These are phyloP conservation scores for Crocidura indochinensis DNA, from an alignment of 2,797 vertebrate genomes.

Conservation along the genomic window DNA sequence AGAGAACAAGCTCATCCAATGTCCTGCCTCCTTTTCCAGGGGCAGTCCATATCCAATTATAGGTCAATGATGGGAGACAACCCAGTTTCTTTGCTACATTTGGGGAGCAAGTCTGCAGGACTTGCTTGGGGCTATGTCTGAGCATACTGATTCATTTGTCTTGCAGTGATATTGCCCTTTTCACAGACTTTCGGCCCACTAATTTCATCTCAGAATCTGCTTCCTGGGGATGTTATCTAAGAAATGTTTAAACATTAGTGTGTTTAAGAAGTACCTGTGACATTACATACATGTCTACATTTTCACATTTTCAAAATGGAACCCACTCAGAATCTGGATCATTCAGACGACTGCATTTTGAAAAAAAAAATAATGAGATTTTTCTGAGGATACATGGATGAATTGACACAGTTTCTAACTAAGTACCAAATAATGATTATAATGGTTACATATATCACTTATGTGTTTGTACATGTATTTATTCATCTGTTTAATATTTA, in stretches of 20 bases:
- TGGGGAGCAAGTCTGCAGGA: background rate
- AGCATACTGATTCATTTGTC: background rate
- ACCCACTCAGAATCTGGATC: background rate
- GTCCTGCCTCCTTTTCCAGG: background rate
- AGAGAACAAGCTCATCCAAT: background rate
- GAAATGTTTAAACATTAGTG: background rate
- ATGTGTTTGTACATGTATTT: background rate
- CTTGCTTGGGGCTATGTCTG: background rate
- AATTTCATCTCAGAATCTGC: slow-evolving; percentile 25
- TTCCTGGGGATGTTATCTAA: background rate
- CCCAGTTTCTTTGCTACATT: too few relatives aligned
- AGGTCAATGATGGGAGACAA: background rate
- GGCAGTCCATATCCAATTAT: background rate
- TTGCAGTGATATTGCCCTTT: background rate
- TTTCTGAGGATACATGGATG: background rate
- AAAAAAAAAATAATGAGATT: background rate
- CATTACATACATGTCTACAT: background rate
- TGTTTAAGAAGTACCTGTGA: background rate
- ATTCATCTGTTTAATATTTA: slow-evolving; percentile 16
- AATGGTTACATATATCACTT: background rate
- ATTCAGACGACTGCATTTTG: background rate
- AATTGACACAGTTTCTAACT: background rate
- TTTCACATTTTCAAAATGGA: background rate
- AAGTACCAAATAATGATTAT: background rate
- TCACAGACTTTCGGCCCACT: background rate